These are phyloP conservation scores for Papilio polyxenes DNA, from an alignment of 1,140 invertebrate genomes.

Conservation along the genomic window DNA sequence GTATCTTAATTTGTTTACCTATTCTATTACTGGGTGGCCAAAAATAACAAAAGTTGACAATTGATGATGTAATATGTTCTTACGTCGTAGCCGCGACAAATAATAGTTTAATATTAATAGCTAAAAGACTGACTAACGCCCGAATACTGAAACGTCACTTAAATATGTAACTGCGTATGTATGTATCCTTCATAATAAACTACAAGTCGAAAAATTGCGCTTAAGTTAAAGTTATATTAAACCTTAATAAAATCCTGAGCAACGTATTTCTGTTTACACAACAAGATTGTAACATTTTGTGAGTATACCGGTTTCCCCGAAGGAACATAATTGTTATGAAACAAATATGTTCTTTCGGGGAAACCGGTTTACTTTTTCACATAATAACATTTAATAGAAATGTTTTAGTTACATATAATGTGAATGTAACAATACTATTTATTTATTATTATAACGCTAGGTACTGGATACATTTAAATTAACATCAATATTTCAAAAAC, in stretches of 20 bases:
- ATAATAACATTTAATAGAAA: background rate
- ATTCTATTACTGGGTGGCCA: background rate
- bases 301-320: background rate
- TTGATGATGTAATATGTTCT: constrained; percentile 13
- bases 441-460: background rate
- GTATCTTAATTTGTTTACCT: background rate
- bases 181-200: background rate
- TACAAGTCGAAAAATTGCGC: constrained; percentile 40
- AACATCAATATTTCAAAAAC: no score
- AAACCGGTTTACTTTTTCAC: background rate
- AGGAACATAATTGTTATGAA: background rate
- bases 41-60: background rate
- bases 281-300: background rate
- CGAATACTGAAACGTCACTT: no score
- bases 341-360: no score
- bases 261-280: background rate
- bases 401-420: background rate
- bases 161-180: background rate
- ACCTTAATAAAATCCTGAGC: background rate
- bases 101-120: background rate
- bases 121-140: background rate
- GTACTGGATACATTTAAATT: no score
- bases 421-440: background rate
- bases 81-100: constrained; percentile 9
- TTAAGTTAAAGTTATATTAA: background rate